Base-by-base conservation (phyloP, 2,797 vertebrate species). In the Dromococcyx pavoninus region DNA sequence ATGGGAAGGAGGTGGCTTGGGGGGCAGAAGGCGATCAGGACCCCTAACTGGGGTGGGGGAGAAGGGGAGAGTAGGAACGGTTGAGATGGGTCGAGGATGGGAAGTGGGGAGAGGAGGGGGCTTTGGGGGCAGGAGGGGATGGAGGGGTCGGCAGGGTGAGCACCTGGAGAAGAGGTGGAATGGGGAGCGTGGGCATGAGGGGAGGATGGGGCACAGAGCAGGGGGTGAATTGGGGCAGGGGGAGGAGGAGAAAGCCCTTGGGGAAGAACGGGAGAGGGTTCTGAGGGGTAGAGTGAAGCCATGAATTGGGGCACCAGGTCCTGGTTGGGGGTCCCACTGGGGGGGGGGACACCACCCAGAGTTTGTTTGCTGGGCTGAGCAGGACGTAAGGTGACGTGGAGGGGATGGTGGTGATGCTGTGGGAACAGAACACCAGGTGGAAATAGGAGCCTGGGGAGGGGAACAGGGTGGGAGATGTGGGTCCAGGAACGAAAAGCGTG, bases 291-390 rank as follows among this genome's bases (percentile, higher is more conserved):
- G 48, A 4, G 4, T 7, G 53, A 37, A 44, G 33, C 18, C 2
- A 0, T 11, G 10, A 5, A 1, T 0, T 35, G 41, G 37, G 51
- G 21, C 0, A 0, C 3, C 39, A 13, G 64, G 18, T 27, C 15
- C 17, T 13, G 73, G 13, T 37, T 7, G 27, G 39, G 37, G 16
- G 9, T 62, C 41, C 39, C n/a, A 3, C 37, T 17, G 80, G n/a
- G 44, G 37, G 10, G 23, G 43, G 35, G 35, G n/a, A n/a, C n/a
- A 64, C 28, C 30, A 33, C 64, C n/a, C 13, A 0, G 2, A 2
- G 22, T 19, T 53, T 13, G 25, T 69, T n/a, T 56, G 10, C 17
- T 22, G 27, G 2, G 19, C 61, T 28, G 88, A 33, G 77, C 17
- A 3, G 14, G 27, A n/a, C 6, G 4, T 1, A 3, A 30, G 75